Conservation (phyloP, 2,888 invertebrate species). For the Brachynemurus nebulosus region DNA sequence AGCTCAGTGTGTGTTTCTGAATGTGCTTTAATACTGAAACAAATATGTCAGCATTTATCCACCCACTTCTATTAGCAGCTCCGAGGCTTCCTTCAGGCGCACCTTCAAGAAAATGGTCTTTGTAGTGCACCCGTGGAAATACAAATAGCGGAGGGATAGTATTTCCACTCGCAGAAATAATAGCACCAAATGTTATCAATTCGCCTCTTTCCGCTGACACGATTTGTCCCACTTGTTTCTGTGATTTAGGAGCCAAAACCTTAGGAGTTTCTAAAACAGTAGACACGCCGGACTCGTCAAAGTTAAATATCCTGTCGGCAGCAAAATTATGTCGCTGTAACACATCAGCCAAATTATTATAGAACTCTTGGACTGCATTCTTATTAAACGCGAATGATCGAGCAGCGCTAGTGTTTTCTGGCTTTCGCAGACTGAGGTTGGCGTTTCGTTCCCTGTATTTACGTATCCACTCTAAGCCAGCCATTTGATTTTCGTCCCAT, state of each 20-base stretch:
- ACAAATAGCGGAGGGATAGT: neutral
- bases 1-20: conserved; percentile 11
- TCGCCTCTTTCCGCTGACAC: conserved; percentile 27
- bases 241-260: conserved; percentile 17
- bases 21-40: conserved; percentile 21
- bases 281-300: conserved; percentile 16
- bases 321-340: conserved; percentile 12
- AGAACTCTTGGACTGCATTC: conserved; percentile 16
- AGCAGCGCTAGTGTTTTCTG: neutral
- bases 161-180: conserved; percentile 10
- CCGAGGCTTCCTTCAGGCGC: conserved; percentile 18
- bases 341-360: conserved; percentile 12
- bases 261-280: conserved; percentile 18
- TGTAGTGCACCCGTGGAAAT: conserved; percentile 18
- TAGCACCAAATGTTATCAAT: conserved; percentile 24
- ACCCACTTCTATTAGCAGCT: conserved; percentile 16
- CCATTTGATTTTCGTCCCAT: neutral
- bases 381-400: conserved; percentile 7
- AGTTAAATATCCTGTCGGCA: conserved; percentile 17
- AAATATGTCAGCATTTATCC: conserved; percentile 22
- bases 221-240: conserved; percentile 24
- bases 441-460: neutral
- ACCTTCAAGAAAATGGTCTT: conserved; percentile 17
- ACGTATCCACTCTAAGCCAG: neutral
- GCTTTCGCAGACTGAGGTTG: neutral